Base-by-base conservation (phyloP, 1,140 invertebrate genomes). In the Formica selysi region DNA sequence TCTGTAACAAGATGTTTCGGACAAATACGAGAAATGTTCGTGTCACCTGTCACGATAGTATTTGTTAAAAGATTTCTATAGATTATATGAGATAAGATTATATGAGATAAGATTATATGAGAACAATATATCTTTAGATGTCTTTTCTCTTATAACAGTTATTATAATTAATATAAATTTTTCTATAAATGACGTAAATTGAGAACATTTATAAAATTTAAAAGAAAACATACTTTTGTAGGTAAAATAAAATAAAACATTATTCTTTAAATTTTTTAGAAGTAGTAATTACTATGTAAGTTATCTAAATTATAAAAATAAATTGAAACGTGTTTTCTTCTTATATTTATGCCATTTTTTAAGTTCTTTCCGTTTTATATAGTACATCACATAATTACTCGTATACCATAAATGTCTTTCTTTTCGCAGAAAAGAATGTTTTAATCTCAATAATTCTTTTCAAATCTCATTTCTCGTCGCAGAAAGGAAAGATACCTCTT, bases 401-500 rank as follows among this genome's bases (percentile, higher is more conserved):
- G 19, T 57, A 32, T 29, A 29, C 0, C 16, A 51, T 6, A 4
- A 61, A 19, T 65, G 36, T 2, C 32, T 38, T 65, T 38, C 26
- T 22, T 41, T 10, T 8, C 4, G 22, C 5, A 48, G 2, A 26
- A 62, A 29, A 65, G 2, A 29, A 32, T 8, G 2, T 22, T 32
- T 16, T 32, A 44, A 13, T 26, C 8, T 22, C 10, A 19, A 16
- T 7, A 38, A 76, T 62, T 65, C 16, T 8, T 78, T 65, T 36
- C 6, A 10, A 78, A 65, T 78, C 6, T n/a, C 7, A 57, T 57
- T 74, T 62, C 26, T 29, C 16, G 8, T 54, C 44, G 68, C 96
- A 99, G 98, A 97, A 97, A 94, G 99, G 98, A 83, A 98, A 98
- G 95, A 98, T 99, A 91, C 98, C 99, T 87, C 95, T 99, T 89